Base-by-base conservation (phyloP, 2,797 vertebrate genomes). In the Rachycentron canadum region DNA sequence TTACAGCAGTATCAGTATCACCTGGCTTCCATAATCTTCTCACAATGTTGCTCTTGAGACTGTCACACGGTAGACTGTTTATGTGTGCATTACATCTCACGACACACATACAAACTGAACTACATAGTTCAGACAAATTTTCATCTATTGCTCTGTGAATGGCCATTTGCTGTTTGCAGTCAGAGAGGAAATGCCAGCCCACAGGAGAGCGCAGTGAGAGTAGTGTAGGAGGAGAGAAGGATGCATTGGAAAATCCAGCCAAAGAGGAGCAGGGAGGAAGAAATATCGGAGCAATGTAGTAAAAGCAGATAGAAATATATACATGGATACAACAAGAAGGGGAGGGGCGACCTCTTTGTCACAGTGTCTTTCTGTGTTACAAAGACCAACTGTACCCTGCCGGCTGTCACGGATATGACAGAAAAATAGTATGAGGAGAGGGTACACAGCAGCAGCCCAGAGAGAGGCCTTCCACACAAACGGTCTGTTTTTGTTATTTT, bases 261-360 rank as follows among this genome's bases (percentile, higher is more conserved):
- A 58, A 14, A 10, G 53, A 72, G 45, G 28, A 57, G 71, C 0
- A n/a, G 65, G 57, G 59, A 11, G 40, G 52, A 64, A 8, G 75
- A 28, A 34, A 69, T 25, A 34, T 32, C 53, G 69, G 57, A 78
- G 74, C 60, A 75, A 69, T 79, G 69, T 76, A 88, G 69, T 81
- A 73, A 82, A 79, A 79, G 67, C 73, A 78, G 56, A 78, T 7
- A 77, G 43, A 26, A 49, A 78, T 66, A 81, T 68, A 84, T 70
- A 68, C 69, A 71, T 49, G 60, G 68, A 83, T 70, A 56, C 23
- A 66, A 55, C 14, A 0, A 69, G 52, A 23, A 73, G 73, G 69
- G 81, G 79, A 69, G 68, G 63, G 68, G 76, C 81, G 83, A 89
- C 80, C 82, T 84, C 81, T 83, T 79, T 84, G 79, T 89, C 78